Evolutionary conservation across 2,888 invertebrate genomes (phyloP).

Genomic region (Beris morrisii): DNA sequence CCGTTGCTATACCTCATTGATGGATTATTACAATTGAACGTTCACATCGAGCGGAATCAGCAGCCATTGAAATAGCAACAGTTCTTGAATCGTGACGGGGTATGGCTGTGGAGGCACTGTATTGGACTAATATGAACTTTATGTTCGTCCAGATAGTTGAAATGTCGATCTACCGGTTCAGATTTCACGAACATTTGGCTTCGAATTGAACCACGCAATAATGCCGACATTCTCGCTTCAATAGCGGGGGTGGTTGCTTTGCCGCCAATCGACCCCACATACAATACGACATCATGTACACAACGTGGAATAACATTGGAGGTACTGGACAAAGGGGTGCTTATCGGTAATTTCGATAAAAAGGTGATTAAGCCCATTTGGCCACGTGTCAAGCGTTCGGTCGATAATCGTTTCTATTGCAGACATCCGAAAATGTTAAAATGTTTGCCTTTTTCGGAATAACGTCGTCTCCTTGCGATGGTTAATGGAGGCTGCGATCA

Average conservation of each 20-base stretch:
- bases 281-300: no score
- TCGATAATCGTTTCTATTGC: conserved; percentile 33
- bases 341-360: conserved; percentile 32
- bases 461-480: not conserved
- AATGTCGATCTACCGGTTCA: conserved; percentile 12
- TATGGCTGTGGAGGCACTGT: not conserved
- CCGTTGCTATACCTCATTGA: conserved; percentile 23
- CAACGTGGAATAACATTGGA: no score
- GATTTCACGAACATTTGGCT: conserved; percentile 24
- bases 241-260: no score
- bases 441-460: conserved; percentile 19
- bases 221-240: no score
- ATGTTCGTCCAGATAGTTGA: conserved; percentile 7
- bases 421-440: not conserved
- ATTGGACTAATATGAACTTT: conserved; percentile 17
- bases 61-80: conserved; percentile 15
- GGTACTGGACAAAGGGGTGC: conserved; percentile 5
- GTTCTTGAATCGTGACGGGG: not conserved
- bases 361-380: conserved; percentile 38
- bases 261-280: no score
- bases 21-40: conserved; percentile 25
- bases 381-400: conserved; percentile 38
- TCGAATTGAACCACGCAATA: conserved; percentile 17
- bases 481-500: conserved; percentile 16
- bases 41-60: conserved; percentile 19